phyloP scores from a whole-genome alignment of 2,113 vertebrate species.

The Lepidothrix coronata region DNA sequence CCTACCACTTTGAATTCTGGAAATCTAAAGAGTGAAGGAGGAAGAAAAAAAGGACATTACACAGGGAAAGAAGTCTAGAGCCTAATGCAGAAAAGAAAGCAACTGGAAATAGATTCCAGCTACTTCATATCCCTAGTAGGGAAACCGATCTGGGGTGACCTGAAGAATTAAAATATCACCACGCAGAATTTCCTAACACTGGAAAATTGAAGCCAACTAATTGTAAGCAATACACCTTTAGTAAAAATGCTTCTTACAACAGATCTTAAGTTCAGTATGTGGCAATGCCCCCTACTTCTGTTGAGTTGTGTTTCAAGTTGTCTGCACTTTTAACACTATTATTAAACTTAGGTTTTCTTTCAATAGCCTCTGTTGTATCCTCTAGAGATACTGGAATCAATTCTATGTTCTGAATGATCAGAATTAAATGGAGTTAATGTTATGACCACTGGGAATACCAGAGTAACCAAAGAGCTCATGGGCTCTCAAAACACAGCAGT shows the following conservation, averaged over 20 bases:
- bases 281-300: neutral
- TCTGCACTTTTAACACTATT: neutral
- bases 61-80: neutral
- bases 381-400: neutral
- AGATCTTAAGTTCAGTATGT: neutral
- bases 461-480: neutral
- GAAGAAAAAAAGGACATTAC: neutral
- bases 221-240: neutral
- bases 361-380: neutral
- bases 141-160: neutral
- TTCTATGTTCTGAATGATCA: neutral
- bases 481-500: neutral
- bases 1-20: neutral
- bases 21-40: neutral
- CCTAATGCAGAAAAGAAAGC: neutral
- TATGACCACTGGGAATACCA: neutral
- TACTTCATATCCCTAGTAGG: neutral
- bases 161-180: neutral
- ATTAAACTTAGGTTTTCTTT: neutral
- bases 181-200: neutral
- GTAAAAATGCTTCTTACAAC: neutral
- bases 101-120: neutral
- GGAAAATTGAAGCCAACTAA: neutral
- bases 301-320: neutral
- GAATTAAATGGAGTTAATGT: neutral